These are phyloP conservation scores for Eudyptes chrysolophus DNA, from an alignment of 2,113 vertebrate species.

Conservation along the genomic window DNA sequence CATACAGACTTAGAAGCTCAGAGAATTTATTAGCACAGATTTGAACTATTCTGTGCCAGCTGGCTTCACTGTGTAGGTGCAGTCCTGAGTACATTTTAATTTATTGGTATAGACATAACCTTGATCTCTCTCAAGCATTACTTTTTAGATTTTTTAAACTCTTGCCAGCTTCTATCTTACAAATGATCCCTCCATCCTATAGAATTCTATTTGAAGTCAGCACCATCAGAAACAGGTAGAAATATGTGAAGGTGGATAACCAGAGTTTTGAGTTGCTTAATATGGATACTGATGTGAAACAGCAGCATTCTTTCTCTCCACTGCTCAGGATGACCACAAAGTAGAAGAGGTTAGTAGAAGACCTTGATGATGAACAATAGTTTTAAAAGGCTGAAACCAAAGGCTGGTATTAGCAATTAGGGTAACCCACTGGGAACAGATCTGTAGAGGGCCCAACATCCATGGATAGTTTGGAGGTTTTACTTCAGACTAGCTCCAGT, in stretches of 20 bases:
- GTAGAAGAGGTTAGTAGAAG: neutral
- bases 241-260: neutral
- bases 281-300: neutral
- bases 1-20: neutral
- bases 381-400: neutral
- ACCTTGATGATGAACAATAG: neutral
- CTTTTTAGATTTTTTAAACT: neutral
- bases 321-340: neutral
- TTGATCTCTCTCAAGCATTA: neutral
- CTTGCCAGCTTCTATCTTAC: neutral
- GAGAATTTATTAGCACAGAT: neutral
- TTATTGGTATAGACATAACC: neutral
- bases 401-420: neutral
- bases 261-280: neutral
- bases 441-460: neutral
- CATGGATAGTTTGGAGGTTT: neutral
- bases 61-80: neutral
- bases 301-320: neutral
- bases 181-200: neutral
- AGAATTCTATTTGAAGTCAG: neutral
- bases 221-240: neutral
- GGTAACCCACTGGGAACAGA: neutral
- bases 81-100: neutral
- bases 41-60: neutral
- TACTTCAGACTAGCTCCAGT: neutral